These are phyloP conservation scores for Tinea semifulvella DNA, from an alignment of 2,888 invertebrate genomes.

Conservation along the genomic window DNA sequence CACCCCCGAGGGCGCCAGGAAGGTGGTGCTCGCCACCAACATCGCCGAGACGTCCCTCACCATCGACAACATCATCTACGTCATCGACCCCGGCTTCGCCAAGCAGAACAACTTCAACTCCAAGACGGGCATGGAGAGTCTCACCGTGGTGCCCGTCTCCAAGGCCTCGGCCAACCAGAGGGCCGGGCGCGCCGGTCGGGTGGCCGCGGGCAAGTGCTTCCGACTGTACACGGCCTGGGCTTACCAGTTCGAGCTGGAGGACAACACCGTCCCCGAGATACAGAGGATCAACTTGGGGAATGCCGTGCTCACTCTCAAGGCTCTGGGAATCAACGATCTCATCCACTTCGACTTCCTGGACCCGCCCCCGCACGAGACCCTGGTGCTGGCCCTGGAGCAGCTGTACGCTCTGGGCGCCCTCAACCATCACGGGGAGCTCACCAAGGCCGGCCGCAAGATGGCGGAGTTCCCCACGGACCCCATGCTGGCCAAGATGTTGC, in stretches of 20 bases:
- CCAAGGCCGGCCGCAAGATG: conserved; percentile 96
- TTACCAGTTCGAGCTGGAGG: conserved; percentile 97
- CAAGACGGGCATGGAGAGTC: conserved; percentile 96
- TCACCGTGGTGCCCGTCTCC: conserved; percentile 98
- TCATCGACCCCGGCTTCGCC: conserved; percentile 99
- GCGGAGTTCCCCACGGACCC: conserved; percentile 99
- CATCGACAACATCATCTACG: conserved; percentile 98
- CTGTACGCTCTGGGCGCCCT: conserved; percentile 96
- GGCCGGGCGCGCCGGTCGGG: conserved; percentile 94
- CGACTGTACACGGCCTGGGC: conserved; percentile 98
- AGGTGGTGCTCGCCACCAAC: conserved; percentile 97
- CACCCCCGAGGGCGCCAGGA: conserved; percentile 95
- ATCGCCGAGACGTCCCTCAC: conserved; percentile 99
- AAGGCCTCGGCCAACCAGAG: conserved; percentile 98
- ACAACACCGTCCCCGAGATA: conserved; percentile 98
- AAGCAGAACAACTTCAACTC: conserved; percentile 99
- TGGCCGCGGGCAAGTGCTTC: conserved; percentile 98
- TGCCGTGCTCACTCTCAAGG: conserved; percentile 96
- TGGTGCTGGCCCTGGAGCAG: conserved; percentile 94
- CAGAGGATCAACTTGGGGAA: conserved; percentile 98
- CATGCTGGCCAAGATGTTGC: conserved; percentile 98
- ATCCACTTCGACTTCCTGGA: conserved; percentile 99
- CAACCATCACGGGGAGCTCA: conserved; percentile 97
- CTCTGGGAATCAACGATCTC: conserved; percentile 96
- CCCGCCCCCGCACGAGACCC: conserved; percentile 94